Evolutionary conservation across 2,888 invertebrate species (phyloP).

Genomic region (Eupithecia exiguata): DNA sequence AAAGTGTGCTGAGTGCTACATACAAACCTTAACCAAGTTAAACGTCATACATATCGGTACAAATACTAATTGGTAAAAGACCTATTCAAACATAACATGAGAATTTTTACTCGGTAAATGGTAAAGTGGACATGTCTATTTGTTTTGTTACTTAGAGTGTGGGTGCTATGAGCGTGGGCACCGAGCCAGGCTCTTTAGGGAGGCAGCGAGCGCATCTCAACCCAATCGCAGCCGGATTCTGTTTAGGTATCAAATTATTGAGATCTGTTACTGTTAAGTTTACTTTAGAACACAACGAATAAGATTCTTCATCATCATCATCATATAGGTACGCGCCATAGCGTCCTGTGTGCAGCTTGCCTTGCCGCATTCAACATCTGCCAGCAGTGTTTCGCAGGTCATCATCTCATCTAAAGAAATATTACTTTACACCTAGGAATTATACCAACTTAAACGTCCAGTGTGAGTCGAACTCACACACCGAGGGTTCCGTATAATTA

Average conservation of each 20-base stretch:
- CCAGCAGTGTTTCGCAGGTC: background rate
- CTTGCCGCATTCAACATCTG: background rate
- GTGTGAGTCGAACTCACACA: too few species aligned
- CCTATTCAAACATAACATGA: conserved; percentile 81
- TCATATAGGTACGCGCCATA: background rate
- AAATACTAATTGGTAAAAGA: conserved; percentile 83
- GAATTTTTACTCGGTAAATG: conserved; percentile 82
- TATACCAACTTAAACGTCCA: background rate
- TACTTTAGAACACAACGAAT: background rate
- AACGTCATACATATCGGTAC: conserved; percentile 75
- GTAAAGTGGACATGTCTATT: conserved; percentile 81
- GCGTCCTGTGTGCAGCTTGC: background rate
- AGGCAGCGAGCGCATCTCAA: conserved; percentile 58
- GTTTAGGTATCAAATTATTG: conserved; percentile 26
- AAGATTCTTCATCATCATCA: background rate
- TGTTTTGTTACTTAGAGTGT: conserved; percentile 81
- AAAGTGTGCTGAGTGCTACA: conserved; percentile 66
- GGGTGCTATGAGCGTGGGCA: conserved; percentile 76
- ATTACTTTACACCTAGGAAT: background rate
- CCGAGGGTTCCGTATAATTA: too few species aligned
- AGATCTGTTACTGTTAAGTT: conserved; percentile 16
- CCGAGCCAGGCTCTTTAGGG: conserved; percentile 63
- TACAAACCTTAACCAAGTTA: conserved; percentile 64
- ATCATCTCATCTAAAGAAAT: background rate
- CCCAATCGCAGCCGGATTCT: conserved; percentile 32